These are phyloP conservation scores for Halcyon malimbica DNA, from an alignment of 2,113 vertebrate species.

Conservation along the genomic window DNA sequence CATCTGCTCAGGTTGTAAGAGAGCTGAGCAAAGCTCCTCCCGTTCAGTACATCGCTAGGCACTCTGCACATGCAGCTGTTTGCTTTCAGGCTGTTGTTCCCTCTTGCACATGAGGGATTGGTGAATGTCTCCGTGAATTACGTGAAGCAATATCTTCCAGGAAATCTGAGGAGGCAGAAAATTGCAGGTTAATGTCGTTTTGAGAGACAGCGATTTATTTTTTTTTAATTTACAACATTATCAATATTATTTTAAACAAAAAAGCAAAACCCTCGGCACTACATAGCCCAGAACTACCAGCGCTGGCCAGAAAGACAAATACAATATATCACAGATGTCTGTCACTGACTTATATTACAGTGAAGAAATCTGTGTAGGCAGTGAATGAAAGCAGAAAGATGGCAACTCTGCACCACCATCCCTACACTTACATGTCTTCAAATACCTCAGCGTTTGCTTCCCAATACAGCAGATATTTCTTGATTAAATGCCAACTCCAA, in stretches of 20 bases:
- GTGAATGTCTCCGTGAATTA: background rate
- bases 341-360: background rate
- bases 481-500: background rate
- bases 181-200: background rate
- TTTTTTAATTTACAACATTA: background rate
- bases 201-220: background rate
- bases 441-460: background rate
- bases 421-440: background rate
- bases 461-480: background rate
- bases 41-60: background rate
- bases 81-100: background rate
- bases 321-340: background rate
- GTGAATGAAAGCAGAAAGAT: background rate
- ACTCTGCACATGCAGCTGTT: background rate
- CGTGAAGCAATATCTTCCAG: accelerated
- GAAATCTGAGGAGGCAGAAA: background rate
- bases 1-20: background rate
- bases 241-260: background rate
- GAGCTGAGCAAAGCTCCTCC: background rate
- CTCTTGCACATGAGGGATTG: background rate
- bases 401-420: background rate
- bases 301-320: background rate
- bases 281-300: background rate
- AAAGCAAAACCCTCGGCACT: background rate
- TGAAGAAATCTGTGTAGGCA: background rate